Evolutionary conservation across 2,888 invertebrate genomes (phyloP).

Genomic region (Heliconius sara): DNA sequence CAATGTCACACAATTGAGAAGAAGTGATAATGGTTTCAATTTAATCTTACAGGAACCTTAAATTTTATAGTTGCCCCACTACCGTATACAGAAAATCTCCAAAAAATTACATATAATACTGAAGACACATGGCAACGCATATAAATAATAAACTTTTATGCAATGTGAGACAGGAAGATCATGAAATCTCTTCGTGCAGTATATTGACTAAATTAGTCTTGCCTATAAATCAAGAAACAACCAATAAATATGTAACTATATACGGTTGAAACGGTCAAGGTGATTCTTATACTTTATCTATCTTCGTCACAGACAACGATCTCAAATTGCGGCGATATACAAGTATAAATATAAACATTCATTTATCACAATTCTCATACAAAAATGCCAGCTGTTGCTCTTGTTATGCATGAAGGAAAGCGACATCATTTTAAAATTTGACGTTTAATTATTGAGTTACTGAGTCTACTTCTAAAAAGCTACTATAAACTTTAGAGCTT

Average conservation of each 20-base stretch:
- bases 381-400: constrained; percentile 26
- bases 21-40: background rate
- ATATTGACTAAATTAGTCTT: constrained; percentile 24
- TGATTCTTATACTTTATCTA: constrained; percentile 29
- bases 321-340: constrained; percentile 14
- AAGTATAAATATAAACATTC: constrained; percentile 27
- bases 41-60: too few species aligned
- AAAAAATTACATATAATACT: background rate
- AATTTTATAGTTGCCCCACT: background rate
- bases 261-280: constrained; percentile 34
- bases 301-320: constrained; percentile 26
- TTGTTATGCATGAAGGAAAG: constrained; percentile 12
- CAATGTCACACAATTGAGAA: background rate
- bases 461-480: constrained; percentile 8
- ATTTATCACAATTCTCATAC: constrained; percentile 17
- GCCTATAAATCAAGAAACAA: constrained; percentile 20
- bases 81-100: background rate
- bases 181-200: background rate
- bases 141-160: background rate
- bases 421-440: constrained; percentile 15
- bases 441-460: constrained; percentile 17
- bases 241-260: constrained; percentile 25
- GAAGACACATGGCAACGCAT: background rate
- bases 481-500: constrained; percentile 2
- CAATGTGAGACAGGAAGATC: background rate